Base-by-base conservation (phyloP, 2,797 vertebrate species). In the Phrynocephalus guinanensis region DNA sequence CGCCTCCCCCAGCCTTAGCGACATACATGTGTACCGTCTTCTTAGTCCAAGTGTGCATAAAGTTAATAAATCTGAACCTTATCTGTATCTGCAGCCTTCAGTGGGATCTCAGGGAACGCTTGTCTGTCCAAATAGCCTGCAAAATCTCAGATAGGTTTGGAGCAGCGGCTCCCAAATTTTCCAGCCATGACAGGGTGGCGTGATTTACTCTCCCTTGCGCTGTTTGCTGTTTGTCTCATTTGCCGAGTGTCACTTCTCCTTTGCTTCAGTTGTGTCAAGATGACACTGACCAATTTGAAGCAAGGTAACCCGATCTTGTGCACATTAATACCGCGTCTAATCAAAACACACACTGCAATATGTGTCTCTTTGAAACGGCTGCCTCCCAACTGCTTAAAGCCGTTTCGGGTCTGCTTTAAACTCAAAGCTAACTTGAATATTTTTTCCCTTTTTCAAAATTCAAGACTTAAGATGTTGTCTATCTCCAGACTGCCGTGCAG, bases 41-140 rank as follows among this genome's bases (percentile, higher is more conserved):
- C 38, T 56, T 86, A 84, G 90, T 83, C 91, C 87, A 94, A 90
- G 86, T 87, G 91, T 89, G 87, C 93, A 93, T 93, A 95, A 94
- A 85, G 90, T 92, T 91, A 88, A 93, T 95, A 96, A 96, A 96
- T 94, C 93, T 94, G 89, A 93, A 90, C 93, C 94, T 96, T 96
- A 96, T 95, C 95, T 89, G 89, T 93, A 92, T 93, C 93, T 92
- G 87, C 93, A 94, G 82, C 86, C 88, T 94, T 88, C 68, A 77
- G 85, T 91, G 79, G 93, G 92, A 94, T 93, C 91, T 78, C 71
- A 77, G 87, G 78, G 87, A 94, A 91, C 79, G 87, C 89, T 84
- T 94, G 92, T 94, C 93, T 87, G 86, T 82, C 71, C 71, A 88
- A 89, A 91, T 83, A 90, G 91, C 91, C 95, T 96, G 94, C 92